Conservation (phyloP, 2,797 vertebrate species). For the Adrianichthys oophorus region DNA sequence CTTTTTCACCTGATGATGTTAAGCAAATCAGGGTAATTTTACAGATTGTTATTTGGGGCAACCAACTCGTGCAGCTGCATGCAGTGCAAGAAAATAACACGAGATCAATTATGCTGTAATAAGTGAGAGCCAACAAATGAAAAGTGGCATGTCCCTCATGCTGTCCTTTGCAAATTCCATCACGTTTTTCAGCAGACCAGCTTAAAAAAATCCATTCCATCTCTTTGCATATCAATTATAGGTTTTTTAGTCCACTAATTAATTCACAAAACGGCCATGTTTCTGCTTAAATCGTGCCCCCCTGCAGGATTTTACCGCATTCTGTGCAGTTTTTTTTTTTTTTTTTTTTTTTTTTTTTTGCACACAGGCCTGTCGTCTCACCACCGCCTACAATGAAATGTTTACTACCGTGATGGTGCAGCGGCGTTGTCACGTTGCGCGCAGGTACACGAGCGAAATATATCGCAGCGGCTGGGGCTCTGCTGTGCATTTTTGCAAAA, state of each 20-base stretch:
- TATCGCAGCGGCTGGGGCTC: conserved; percentile 57
- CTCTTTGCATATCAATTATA: conserved; percentile 7
- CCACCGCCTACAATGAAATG: conserved; percentile 56
- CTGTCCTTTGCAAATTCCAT: conserved; percentile 48
- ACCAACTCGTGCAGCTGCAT: background rate
- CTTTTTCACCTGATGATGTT: background rate
- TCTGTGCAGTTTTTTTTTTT: conserved; percentile 27
- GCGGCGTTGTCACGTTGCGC: conserved; percentile 62
- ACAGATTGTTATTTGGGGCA: background rate
- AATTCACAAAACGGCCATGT: conserved; percentile 35
- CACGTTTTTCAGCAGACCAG: conserved; percentile 36
- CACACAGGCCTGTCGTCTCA: conserved; percentile 36
- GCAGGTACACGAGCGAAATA: conserved; percentile 45
- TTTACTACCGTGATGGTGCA: conserved; percentile 71
- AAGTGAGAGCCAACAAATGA: conserved; percentile 3
- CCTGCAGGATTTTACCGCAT: conserved; percentile 61
- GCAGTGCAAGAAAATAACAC: background rate
- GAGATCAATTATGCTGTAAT: conserved; percentile 10
- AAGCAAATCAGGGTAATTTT: background rate
- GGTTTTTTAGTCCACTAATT: conserved; percentile 15
- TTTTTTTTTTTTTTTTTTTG: background rate
- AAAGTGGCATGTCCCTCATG: conserved; percentile 21
- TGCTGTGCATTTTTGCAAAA: conserved; percentile 24
- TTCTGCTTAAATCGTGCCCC: conserved; percentile 1
- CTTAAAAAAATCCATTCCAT: conserved; percentile 7